A percentile compares a stretch with the other conserved stretches of the same genome.
Conservation (phyloP, 2,113 vertebrate species). For the Gadus macrocephalus region DNA sequence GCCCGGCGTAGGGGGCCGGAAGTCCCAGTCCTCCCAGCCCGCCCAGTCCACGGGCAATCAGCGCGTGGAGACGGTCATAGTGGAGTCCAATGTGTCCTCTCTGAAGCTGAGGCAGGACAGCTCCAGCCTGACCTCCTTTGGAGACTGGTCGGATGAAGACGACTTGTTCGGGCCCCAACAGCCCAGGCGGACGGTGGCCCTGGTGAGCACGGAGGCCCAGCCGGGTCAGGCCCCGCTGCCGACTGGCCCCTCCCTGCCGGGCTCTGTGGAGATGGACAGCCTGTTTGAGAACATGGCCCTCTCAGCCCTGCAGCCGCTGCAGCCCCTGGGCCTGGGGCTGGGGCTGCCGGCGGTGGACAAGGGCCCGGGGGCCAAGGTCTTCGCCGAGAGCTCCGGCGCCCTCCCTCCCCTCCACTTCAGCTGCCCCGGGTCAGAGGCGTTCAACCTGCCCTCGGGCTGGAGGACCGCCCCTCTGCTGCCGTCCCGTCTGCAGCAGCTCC, state of each 20-base stretch:
- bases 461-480: conserved; percentile 72
- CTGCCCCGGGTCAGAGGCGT: conserved; percentile 79
- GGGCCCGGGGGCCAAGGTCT: conserved; percentile 71
- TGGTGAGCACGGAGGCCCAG: conserved; percentile 69
- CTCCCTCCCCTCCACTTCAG: conserved; percentile 74
- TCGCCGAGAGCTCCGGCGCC: conserved; percentile 60
- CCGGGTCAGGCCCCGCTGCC: conserved; percentile 48
- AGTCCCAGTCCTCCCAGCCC: conserved; percentile 66
- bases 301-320: conserved; percentile 71
- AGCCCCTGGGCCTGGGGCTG: conserved; percentile 70
- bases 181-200: conserved; percentile 68
- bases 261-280: conserved; percentile 82
- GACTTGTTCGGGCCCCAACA: conserved; percentile 84
- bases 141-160: conserved; percentile 89
- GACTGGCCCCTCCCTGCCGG: conserved; percentile 81
- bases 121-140: conserved; percentile 77
- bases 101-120: conserved; percentile 67
- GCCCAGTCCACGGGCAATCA: conserved; percentile 54
- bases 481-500: conserved; percentile 79
- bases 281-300: conserved; percentile 70
- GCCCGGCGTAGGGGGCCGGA: conserved; percentile 61
- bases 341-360: conserved; percentile 72
- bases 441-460: conserved; percentile 86
- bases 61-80: conserved; percentile 44
- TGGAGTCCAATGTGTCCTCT: conserved; percentile 57